These are phyloP conservation scores for Muscicapa adusta DNA, from an alignment of 2,113 vertebrate genomes.

Conservation along the genomic window DNA sequence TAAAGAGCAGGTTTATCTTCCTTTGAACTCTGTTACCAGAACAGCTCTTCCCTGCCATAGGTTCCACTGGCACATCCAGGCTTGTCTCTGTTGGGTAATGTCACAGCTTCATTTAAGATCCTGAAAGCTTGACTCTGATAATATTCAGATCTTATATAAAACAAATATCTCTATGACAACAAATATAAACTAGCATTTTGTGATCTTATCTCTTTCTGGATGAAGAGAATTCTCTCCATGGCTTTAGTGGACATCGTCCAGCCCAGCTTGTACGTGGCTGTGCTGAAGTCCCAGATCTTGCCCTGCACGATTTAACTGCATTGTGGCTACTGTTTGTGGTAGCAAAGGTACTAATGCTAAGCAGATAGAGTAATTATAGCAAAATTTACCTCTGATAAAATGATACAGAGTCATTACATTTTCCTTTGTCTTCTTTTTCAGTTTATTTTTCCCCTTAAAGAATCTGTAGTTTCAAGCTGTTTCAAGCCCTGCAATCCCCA, in stretches of 20 bases:
- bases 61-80: background rate
- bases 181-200: background rate
- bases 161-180: background rate
- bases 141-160: background rate
- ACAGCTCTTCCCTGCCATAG: background rate
- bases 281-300: background rate
- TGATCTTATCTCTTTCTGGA: background rate
- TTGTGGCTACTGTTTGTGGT: background rate
- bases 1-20: background rate
- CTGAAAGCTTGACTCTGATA: background rate
- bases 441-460: fast-evolving
- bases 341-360: background rate
- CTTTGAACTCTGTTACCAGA: background rate
- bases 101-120: background rate
- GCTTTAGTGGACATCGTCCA: background rate
- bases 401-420: background rate
- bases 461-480: background rate
- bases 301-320: background rate
- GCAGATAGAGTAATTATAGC: background rate
- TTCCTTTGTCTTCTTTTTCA: fast-evolving
- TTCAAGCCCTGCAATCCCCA: background rate
- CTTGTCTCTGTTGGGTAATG: background rate
- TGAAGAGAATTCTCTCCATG: background rate
- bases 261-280: background rate
- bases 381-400: background rate